Evolutionary conservation across 2,888 invertebrate genomes (phyloP), one percentile per base, ranked within the genome.

Genomic region (Dichetophora obliterata): DNA sequence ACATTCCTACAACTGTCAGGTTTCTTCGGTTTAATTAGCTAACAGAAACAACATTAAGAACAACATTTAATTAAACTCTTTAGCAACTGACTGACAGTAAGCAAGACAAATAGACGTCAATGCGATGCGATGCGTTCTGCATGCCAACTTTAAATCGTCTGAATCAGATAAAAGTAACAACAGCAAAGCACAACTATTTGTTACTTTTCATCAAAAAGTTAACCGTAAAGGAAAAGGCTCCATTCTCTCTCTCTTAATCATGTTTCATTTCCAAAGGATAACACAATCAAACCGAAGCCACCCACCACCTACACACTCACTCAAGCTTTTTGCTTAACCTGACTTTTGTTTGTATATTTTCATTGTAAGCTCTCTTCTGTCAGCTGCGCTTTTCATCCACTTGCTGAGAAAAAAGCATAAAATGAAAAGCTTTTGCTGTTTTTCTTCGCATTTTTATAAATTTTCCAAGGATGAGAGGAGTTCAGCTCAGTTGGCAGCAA

Each of bases 101-200:
- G 61, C 61, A 65, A 75, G 69, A 76, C 65, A 76, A 77, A 75
- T 69, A 74, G 50, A 52, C 14, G 69, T 22, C 52, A 24, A 61
- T 69, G 61, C 52, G 34, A 61, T 69, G 61, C 75, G 34, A 65
- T 68, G 72, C 31, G 69, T 27, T 34, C 76, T 63, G 19, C 63
- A 69, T 61, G 72, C 71, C 74, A 74, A 76, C 79, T 78, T 77
- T 76, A 75, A 75, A 72, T 75, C 73, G 80, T 80, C 80, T 80
- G 77, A 50, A 78, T 79, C 78, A 75, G 80, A 80, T 80, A 80
- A 72, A 43, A 34, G 8, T 31, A 52, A 34, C 27, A 73, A 63
- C 59, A 63, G 34, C 43, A 68, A 27, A 75, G 50, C 54, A 71
- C 43, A 70, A 72, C 27, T 69, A 63, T 68, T 50, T 43, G 74